phyloP scores from a whole-genome alignment of 2,113 vertebrate species.

The Clarias gariepinus region DNA sequence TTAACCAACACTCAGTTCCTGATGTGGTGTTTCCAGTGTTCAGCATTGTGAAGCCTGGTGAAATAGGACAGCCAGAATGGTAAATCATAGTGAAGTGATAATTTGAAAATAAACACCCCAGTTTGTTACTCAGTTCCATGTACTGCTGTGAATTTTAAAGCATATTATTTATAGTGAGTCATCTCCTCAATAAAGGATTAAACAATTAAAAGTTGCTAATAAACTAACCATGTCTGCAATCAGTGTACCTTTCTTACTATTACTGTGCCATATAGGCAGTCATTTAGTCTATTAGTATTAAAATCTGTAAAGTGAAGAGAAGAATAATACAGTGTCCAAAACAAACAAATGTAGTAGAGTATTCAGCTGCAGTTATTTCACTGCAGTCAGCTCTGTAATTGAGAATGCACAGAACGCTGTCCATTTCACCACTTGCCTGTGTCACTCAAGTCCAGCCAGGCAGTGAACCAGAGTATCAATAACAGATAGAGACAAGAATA shows the following conservation, averaged over 20 bases:
- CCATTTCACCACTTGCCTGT: conserved; percentile 30
- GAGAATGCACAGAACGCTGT: conserved; percentile 29
- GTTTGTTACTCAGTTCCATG: conserved; percentile 5
- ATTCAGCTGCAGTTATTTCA: conserved; percentile 11
- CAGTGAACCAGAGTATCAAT: conserved; percentile 25
- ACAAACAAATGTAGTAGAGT: conserved; percentile 2
- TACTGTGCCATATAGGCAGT: background rate
- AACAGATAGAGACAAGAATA: conserved; percentile 41
- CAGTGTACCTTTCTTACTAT: background rate
- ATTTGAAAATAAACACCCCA: conserved; percentile 4
- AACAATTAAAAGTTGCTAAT: background rate
- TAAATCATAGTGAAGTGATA: conserved; percentile 29
- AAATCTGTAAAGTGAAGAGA: background rate
- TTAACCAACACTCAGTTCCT: background rate
- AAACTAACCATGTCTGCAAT: background rate
- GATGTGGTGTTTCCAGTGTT: conserved; percentile 1
- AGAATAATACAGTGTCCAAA: background rate
- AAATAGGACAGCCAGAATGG: conserved; percentile 8
- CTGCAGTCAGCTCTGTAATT: conserved; percentile 17
- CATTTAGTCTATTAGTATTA: background rate
- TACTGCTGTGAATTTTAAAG: background rate
- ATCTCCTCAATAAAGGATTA: background rate
- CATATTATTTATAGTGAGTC: background rate
- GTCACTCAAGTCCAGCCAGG: conserved; percentile 21
- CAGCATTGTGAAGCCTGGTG: background rate